Evolutionary conservation across 2,113 vertebrate species (phyloP).

Genomic region (Crotalus horridus): DNA sequence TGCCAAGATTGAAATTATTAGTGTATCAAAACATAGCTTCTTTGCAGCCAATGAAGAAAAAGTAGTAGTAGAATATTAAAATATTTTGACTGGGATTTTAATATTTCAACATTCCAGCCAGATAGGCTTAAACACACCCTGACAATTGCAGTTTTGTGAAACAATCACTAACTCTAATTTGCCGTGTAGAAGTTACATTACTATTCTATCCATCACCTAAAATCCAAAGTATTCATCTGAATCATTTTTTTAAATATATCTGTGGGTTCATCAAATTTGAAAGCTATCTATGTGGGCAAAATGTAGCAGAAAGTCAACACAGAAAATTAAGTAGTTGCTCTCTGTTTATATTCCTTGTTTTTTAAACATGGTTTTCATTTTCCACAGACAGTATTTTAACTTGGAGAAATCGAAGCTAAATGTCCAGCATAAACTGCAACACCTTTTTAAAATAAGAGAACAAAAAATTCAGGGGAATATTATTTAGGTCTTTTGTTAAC

Average conservation of each 20-base stretch:
- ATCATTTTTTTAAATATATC: not conserved
- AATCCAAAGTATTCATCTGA: not conserved
- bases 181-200: not conserved
- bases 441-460: not conserved
- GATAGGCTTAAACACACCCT: not conserved
- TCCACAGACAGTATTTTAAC: not conserved
- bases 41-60: not conserved
- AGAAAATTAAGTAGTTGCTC: not conserved
- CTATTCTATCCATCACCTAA: not conserved
- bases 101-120: not conserved
- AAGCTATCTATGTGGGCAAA: not conserved
- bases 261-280: not conserved
- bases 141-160: not conserved
- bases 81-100: not conserved
- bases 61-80: not conserved
- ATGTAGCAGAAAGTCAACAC: not conserved
- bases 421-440: not conserved
- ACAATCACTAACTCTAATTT: not conserved
- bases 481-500: not conserved
- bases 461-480: not conserved
- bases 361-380: not conserved
- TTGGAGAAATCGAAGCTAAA: not conserved
- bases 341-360: not conserved
- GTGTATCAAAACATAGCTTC: not conserved
- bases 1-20: not conserved